Evolutionary conservation across 1,140 invertebrate genomes (phyloP).

Genomic region (Harpegnathos saltator): DNA sequence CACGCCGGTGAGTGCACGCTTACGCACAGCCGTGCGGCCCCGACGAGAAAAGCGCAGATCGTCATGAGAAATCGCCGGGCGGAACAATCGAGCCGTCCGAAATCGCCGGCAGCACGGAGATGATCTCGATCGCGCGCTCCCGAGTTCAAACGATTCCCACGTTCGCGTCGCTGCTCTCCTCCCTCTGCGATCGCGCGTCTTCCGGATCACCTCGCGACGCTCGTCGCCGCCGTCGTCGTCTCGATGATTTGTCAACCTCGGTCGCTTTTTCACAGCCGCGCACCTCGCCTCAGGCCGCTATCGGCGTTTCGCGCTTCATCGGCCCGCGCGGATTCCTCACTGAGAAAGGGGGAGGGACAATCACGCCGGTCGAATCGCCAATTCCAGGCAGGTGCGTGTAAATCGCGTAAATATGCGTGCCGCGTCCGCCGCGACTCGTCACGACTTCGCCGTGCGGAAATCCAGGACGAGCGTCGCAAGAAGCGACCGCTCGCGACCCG

Average conservation of each 20-base stretch:
- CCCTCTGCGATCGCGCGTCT: conserved; percentile 3
- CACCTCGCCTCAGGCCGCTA: too few relatives aligned
- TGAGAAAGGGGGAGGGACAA: too few relatives aligned
- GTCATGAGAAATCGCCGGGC: too few relatives aligned
- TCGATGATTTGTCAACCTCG: too few relatives aligned
- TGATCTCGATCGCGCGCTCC: conserved; percentile 43
- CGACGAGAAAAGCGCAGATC: too few relatives aligned
- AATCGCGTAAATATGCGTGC: neutral
- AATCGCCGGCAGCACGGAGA: conserved; percentile 52
- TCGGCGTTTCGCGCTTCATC: too few relatives aligned
- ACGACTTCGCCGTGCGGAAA: conserved; percentile 37
- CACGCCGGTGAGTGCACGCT: too few relatives aligned
- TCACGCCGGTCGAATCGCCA: conserved; percentile 9
- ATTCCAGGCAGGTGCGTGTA: conserved; percentile 19
- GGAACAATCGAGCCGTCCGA: neutral
- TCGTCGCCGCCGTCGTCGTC: too few relatives aligned
- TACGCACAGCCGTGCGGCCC: too few relatives aligned
- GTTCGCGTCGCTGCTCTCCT: conserved; percentile 26
- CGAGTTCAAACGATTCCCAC: conserved; percentile 77
- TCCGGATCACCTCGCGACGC: neutral
- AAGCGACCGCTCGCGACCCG: conserved; percentile 26
- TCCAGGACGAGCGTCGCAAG: conserved; percentile 35
- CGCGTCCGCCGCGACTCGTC: conserved; percentile 32
- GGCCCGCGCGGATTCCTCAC: too few relatives aligned
- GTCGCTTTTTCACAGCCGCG: too few relatives aligned